A percentile compares a stretch with the other conserved stretches of the same genome.
phyloP scores from a whole-genome alignment of 1,140 invertebrate species.

The Megathymus violae region DNA sequence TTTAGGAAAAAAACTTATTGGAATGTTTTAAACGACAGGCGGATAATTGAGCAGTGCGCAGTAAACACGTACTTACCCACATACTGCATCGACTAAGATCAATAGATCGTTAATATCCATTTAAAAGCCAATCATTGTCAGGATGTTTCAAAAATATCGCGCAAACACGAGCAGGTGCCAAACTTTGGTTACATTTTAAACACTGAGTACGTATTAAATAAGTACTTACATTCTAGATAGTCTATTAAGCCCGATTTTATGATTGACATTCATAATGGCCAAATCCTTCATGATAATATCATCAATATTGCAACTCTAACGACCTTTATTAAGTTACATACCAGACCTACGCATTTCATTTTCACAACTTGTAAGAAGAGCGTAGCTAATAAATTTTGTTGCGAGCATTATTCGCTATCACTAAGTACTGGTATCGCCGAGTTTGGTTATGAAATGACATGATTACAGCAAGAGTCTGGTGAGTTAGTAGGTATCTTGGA shows the following conservation, averaged over 20 bases:
- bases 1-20: constrained; percentile 49
- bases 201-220: no score
- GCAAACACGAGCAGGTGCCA: constrained; percentile 48
- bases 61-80: constrained; percentile 25
- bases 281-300: no score
- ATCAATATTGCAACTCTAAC: no score
- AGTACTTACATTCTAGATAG: no score
- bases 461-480: constrained; percentile 27
- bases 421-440: constrained; percentile 11
- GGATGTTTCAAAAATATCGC: constrained; percentile 34
- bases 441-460: constrained; percentile 30
- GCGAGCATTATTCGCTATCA: neutral
- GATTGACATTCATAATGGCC: no score
- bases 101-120: constrained; percentile 49
- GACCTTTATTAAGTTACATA: no score
- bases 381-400: constrained; percentile 1
- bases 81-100: constrained; percentile 35
- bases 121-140: constrained; percentile 67
- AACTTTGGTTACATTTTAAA: neutral
- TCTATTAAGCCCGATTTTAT: no score
- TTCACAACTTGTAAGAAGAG: constrained; percentile 42
- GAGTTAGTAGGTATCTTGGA: constrained; percentile 48
- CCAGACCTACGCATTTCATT: constrained; percentile 42
- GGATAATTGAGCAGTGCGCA: constrained; percentile 51
- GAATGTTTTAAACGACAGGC: constrained; percentile 47